Evolutionary conservation across 2,888 invertebrate genomes (phyloP).

Genomic region (Micoletzkya japonica): DNA sequence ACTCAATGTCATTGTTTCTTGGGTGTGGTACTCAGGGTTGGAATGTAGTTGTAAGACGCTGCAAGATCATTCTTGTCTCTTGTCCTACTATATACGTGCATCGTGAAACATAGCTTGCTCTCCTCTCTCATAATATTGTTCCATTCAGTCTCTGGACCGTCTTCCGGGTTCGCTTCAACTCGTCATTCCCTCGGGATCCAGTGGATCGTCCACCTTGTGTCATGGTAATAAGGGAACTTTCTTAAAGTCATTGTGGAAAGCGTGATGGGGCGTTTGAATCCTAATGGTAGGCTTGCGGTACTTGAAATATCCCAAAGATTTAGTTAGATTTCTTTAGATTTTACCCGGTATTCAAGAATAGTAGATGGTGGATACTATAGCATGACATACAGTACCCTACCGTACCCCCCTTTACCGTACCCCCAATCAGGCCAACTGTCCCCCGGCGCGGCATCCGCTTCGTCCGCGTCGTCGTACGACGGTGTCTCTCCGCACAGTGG

Average conservation of each 20-base stretch:
- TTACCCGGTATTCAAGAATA: too few species aligned
- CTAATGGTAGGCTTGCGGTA: too few species aligned
- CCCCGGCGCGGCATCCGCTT: constrained; percentile 56
- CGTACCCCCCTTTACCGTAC: neutral
- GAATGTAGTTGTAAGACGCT: too few species aligned
- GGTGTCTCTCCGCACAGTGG: constrained; percentile 20
- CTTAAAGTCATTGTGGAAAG: too few species aligned
- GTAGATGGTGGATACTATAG: too few species aligned
- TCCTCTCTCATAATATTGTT: neutral
- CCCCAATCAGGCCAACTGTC: constrained; percentile 43
- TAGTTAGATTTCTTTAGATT: too few species aligned
- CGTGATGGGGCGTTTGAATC: too few species aligned
- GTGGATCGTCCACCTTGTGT: constrained; percentile 14
- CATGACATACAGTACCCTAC: too few species aligned
- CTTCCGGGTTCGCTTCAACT: constrained; percentile 38
- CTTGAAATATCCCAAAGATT: too few species aligned
- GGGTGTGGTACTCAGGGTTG: neutral
- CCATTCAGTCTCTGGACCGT: constrained; percentile 20
- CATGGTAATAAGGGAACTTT: neutral
- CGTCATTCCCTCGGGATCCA: constrained; percentile 39
- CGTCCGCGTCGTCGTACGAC: constrained; percentile 53
- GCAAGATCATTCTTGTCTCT: too few species aligned
- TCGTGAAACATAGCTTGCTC: too few species aligned
- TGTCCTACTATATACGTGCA: too few species aligned
- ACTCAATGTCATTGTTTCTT: neutral